Percentiles rank a stretch among this genome's conserved stretches.
phyloP scores from a whole-genome alignment of 1,140 invertebrate species.

The Drosophila mauritiana region DNA sequence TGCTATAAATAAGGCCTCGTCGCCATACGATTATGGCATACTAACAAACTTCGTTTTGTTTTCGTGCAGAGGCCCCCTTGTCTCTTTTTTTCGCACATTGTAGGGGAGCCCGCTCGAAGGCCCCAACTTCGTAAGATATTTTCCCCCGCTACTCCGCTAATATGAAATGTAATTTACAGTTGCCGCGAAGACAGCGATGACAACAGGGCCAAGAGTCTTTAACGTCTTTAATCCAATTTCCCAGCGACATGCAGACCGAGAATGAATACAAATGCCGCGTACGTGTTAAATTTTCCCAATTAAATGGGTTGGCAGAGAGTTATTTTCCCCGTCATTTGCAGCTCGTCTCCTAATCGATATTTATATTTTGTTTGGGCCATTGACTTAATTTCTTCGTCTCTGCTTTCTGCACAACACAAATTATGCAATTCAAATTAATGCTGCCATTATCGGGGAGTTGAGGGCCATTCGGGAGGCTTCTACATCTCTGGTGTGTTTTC shows the following conservation, averaged over 20 bases:
- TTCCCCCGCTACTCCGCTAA: constrained; percentile 23
- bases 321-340: constrained; percentile 55
- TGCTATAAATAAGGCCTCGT: constrained; percentile 78
- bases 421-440: constrained; percentile 84
- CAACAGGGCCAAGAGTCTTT: constrained; percentile 56
- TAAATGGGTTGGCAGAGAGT: constrained; percentile 73
- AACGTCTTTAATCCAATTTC: constrained; percentile 82
- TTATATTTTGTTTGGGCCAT: constrained; percentile 79
- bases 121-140: neutral
- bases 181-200: constrained; percentile 32
- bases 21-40: constrained; percentile 81
- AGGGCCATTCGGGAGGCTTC: constrained; percentile 14
- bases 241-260: constrained; percentile 66
- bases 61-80: constrained; percentile 11
- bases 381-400: constrained; percentile 75
- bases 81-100: constrained; percentile 29
- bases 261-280: constrained; percentile 82
- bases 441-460: constrained; percentile 51
- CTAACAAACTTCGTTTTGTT: constrained; percentile 69
- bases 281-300: constrained; percentile 81
- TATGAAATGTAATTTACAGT: constrained; percentile 79
- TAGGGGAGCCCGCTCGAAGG: constrained; percentile 7
- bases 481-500: constrained; percentile 14
- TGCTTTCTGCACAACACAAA: constrained; percentile 67
- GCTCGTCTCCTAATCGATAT: constrained; percentile 71